Percentiles rank a stretch among this genome's conserved stretches.
These are phyloP conservation scores for Crypturellus undulatus DNA, from an alignment of 2,113 vertebrate genomes.

Conservation along the genomic window DNA sequence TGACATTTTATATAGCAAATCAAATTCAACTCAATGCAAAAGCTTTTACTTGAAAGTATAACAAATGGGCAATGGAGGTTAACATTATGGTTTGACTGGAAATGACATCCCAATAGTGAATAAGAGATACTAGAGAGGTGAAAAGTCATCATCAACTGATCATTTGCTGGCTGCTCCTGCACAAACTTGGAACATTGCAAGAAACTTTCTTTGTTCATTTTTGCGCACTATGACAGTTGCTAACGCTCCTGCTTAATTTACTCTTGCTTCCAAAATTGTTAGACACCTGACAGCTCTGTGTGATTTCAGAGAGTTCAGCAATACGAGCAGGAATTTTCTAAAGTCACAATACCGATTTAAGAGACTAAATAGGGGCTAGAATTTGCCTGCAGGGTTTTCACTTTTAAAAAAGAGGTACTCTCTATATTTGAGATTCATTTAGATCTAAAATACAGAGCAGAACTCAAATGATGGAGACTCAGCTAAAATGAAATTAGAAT, in stretches of 20 bases:
- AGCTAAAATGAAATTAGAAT: neutral
- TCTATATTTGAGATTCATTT: neutral
- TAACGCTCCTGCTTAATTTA: neutral
- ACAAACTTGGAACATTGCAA: neutral
- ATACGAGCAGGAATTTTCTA: neutral
- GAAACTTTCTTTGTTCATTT: neutral
- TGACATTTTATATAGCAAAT: neutral
- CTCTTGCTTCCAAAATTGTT: neutral
- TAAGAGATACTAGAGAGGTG: neutral
- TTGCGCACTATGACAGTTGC: neutral
- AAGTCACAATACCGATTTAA: neutral
- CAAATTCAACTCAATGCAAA: neutral
- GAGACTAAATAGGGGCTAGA: neutral
- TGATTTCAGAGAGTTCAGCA: neutral
- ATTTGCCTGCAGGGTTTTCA: neutral
- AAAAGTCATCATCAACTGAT: neutral
- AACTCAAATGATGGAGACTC: neutral
- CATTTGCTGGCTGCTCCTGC: neutral
- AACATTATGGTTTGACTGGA: neutral
- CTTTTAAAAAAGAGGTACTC: neutral
- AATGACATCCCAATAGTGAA: neutral
- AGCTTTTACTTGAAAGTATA: neutral
- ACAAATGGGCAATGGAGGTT: neutral
- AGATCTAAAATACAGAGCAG: neutral
- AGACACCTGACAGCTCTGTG: neutral